Percentiles rank a stretch among this genome's conserved stretches.
phyloP scores from a whole-genome alignment of 2,888 invertebrate genomes.

The Alviniconcha strummeri region DNA sequence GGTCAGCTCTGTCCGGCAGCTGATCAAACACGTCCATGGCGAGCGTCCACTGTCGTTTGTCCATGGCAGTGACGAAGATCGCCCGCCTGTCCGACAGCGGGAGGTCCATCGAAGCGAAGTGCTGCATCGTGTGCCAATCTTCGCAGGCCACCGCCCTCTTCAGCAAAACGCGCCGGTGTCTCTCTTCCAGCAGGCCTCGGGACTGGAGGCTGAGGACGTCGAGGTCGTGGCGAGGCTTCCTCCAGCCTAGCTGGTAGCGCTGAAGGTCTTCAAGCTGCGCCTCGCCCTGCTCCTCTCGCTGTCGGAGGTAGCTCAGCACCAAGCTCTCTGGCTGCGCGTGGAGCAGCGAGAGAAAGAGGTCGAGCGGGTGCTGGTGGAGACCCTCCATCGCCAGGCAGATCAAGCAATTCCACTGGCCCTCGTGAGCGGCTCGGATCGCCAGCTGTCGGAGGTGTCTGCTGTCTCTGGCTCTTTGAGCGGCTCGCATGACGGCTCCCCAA shows the following conservation, averaged over 20 bases:
- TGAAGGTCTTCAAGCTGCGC: neutral
- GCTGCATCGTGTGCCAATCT: neutral
- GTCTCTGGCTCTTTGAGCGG: neutral
- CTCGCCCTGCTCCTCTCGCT: neutral
- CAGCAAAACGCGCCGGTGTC: neutral
- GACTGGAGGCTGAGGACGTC: constrained; percentile 1
- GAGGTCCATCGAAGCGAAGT: neutral
- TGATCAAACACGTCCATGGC: constrained; percentile 4
- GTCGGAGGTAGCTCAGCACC: neutral
- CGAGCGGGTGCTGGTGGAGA: constrained; percentile 6
- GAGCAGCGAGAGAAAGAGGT: neutral
- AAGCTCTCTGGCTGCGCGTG: neutral
- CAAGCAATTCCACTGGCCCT: neutral
- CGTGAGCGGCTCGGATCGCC: neutral
- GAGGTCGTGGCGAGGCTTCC: neutral
- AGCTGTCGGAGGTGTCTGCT: neutral
- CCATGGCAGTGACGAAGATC: neutral
- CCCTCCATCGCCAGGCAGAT: neutral
- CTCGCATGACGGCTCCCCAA: neutral
- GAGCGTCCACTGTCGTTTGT: neutral
- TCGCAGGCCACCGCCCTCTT: neutral
- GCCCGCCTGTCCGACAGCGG: neutral
- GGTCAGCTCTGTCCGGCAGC: neutral
- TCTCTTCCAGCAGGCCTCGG: constrained; percentile 1
- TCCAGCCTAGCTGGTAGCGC: neutral